These are phyloP conservation scores for Lutraria lutraria DNA, from an alignment of 2,888 invertebrate species.

Conservation along the genomic window DNA sequence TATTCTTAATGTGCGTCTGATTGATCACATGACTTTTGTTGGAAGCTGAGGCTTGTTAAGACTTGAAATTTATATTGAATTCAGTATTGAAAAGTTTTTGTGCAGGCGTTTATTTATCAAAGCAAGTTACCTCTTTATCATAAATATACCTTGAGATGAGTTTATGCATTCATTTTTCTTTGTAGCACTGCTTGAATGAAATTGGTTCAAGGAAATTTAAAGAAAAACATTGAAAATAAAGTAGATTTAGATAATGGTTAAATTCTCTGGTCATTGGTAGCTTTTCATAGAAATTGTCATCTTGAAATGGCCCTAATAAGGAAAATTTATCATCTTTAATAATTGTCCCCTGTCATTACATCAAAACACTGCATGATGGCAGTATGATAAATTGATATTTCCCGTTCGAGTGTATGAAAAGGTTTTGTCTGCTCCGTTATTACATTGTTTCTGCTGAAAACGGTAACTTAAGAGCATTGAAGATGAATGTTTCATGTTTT, in stretches of 20 bases:
- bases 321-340: not conserved
- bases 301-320: not conserved
- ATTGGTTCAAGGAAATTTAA: not conserved
- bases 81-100: not conserved
- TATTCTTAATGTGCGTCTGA: not conserved
- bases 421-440: not conserved
- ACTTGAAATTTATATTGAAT: constrained; percentile 9
- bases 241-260: not conserved
- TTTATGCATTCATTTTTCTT: not conserved
- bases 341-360: not conserved
- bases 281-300: not conserved
- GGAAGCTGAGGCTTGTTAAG: constrained; percentile 35
- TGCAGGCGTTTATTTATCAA: not conserved
- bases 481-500: constrained; percentile 54
- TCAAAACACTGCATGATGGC: not conserved
- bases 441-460: constrained; percentile 9
- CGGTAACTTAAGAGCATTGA: constrained; percentile 39
- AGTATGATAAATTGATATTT: constrained; percentile 19
- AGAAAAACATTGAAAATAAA: not conserved
- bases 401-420: not conserved
- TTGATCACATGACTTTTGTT: not conserved
- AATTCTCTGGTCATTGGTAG: not conserved
- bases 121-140: not conserved
- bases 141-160: not conserved
- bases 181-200: not conserved